Evolutionary conservation across 1,140 invertebrate genomes (phyloP), one percentile per base, ranked within the genome.

Genomic region (Hydropsyche tenuis): DNA sequence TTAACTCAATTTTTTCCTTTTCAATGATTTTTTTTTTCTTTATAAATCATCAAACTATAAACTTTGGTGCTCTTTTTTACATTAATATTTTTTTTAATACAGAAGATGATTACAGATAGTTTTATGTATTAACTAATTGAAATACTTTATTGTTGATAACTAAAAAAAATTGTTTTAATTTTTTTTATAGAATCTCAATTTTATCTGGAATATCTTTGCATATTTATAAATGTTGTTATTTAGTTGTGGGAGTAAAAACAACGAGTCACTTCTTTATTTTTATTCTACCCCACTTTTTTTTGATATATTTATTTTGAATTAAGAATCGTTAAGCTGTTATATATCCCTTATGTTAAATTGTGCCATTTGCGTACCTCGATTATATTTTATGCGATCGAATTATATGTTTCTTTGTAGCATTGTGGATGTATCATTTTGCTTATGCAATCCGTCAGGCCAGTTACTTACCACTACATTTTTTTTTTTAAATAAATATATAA

Each of bases 341-440:
- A 22, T 64, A 65, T 70, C 73, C 25, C 72, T 76, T 68, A 72
- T 77, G 69, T 76, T 71, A 16, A 77, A 74, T 74, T 77, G 75
- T 77, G 75, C 75, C 75, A 77, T 77, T 68, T 73, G 56, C 68
- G 68, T 70, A 70, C 68, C 68, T 70, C 48, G 68, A 72, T 70
- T 71, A 64, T 70, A 53, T 60, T 75, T 53, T 62, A 72, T 71
- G 46, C 27, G 60, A 68, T 56, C 63, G 71, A 48, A 62, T 69
- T 70, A 69, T 62, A 68, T 48, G 16, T 48, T 48, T 48, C 16
- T 60, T 73, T 48, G 42, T 73, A 62, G 43, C 66, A 69, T 68
- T 56, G 62, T 53, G 73, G 66, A 69, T 71, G 73, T 51, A 53
- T 60, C 42, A 62, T 53, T 70, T 51, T 18, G 27, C 30, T 56